phyloP scores from a whole-genome alignment of 1,140 invertebrate species.

The Aphis gossypii region DNA sequence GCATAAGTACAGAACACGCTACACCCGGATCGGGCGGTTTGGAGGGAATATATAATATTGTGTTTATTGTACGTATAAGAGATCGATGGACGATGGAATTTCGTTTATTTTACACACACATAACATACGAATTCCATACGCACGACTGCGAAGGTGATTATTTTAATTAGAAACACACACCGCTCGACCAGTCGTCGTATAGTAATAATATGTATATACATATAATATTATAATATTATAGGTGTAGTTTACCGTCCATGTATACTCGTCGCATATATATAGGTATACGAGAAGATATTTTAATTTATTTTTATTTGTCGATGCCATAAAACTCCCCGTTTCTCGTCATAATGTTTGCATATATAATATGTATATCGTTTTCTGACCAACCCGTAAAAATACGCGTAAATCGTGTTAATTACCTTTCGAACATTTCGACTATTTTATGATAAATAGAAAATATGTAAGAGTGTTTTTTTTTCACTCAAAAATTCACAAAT shows the following conservation, averaged over 20 bases:
- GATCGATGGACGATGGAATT: slow-evolving; percentile 30
- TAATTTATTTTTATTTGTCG: slow-evolving; percentile 31
- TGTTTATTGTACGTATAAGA: background rate
- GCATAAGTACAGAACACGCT: no score
- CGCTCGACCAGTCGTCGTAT: background rate
- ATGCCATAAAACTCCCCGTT: background rate
- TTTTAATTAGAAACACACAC: slow-evolving; percentile 46
- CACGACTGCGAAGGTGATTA: background rate
- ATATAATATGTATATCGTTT: background rate
- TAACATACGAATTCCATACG: background rate
- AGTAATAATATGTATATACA: background rate
- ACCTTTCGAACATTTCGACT: background rate
- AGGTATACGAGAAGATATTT: background rate
- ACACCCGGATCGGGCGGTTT: background rate
- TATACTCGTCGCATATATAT: background rate
- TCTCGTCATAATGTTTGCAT: background rate
- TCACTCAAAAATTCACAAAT: no score
- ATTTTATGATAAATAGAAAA: background rate
- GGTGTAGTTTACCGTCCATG: background rate
- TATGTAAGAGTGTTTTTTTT: background rate
- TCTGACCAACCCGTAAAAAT: background rate
- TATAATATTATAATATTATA: background rate
- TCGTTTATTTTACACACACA: background rate
- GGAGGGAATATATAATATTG: background rate
- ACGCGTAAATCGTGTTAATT: background rate